A percentile compares a stretch with the other conserved stretches of the same genome.
Evolutionary conservation across 2,888 invertebrate species (phyloP).

Genomic region (Drosophila recens): DNA sequence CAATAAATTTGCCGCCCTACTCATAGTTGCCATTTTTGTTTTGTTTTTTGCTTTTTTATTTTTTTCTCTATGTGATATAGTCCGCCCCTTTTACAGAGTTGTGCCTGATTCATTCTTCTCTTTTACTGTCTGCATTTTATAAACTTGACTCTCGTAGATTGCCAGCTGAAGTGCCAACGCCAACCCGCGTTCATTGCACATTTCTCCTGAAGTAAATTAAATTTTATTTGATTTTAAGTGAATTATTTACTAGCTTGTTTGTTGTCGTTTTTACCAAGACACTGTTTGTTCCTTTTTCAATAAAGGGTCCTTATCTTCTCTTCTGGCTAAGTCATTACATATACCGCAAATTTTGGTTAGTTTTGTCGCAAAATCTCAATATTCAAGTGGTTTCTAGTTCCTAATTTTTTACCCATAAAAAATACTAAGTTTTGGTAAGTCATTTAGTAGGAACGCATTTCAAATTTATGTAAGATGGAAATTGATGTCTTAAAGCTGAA

Average conservation of each 20-base stretch:
- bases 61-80: neutral
- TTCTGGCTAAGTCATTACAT: neutral
- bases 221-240: constrained; percentile 76
- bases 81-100: neutral
- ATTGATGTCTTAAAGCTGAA: too few species aligned
- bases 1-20: constrained; percentile 12
- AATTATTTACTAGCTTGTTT: constrained; percentile 67
- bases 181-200: constrained; percentile 43
- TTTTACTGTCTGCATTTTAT: constrained; percentile 35
- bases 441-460: neutral
- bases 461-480: too few species aligned
- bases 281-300: constrained; percentile 10
- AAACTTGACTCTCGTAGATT: constrained; percentile 32
- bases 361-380: neutral
- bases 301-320: neutral
- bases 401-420: neutral
- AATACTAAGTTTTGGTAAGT: neutral
- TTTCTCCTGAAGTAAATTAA: constrained; percentile 69
- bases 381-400: neutral
- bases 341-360: neutral
- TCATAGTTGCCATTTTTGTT: constrained; percentile 7
- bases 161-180: constrained; percentile 39
- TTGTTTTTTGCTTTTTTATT: too few species aligned
- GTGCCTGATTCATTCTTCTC: constrained; percentile 15
- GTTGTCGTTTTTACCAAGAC: constrained; percentile 32